Base-by-base conservation (phyloP, 2,888 invertebrate genomes). In the Apamea sordens region DNA sequence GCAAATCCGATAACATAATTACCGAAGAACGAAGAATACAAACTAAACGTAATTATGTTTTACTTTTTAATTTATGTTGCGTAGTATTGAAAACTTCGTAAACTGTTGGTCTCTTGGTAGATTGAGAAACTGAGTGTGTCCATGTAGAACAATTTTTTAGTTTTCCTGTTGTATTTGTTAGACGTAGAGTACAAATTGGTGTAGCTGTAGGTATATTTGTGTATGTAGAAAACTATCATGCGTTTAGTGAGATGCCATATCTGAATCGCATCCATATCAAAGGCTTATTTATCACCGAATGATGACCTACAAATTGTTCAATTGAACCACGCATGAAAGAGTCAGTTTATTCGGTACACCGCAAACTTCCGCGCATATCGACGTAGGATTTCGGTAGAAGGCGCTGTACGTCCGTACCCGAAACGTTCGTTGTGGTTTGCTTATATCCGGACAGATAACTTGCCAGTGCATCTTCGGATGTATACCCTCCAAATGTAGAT, bases 11-110 rank as follows among this genome's bases (percentile, higher is more conserved):
- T 36, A 13, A 50, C 7, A 64, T 64, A 50, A 56, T 72, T 63
- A 36, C 18, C 6, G 73, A 82, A 82, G 61, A 82, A 67, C 36
- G 70, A 82, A 82, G 73, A 82, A 70, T 15, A 56, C n/a, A 61
- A 63, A 72, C 15, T 18, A 44, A 61, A 36, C 28, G 77, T 82
- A 73, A 82, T 73, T 82, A 82, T 18, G 36, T 77, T 82, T 67
- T 59, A 11, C 1, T 1, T 41, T 76, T 76, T 59, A 32, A 64
- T 69, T 80, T 59, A 32, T 10, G 24, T 76, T 63, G 2, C 0
- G 41, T 79, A 47, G 28, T 24, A 7, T 79, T 15, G 2, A 32
- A 41, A 65, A 41, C 1, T 50, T 69, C 18, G 2, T 28, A 28
- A 53, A 53, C 32, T 56, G 10, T n/a, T 76, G 41, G 41, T 41